Percentiles rank a stretch among this genome's conserved stretches.
phyloP scores from a whole-genome alignment of 1,140 invertebrate genomes.

The Oreohelix idahoensis region DNA sequence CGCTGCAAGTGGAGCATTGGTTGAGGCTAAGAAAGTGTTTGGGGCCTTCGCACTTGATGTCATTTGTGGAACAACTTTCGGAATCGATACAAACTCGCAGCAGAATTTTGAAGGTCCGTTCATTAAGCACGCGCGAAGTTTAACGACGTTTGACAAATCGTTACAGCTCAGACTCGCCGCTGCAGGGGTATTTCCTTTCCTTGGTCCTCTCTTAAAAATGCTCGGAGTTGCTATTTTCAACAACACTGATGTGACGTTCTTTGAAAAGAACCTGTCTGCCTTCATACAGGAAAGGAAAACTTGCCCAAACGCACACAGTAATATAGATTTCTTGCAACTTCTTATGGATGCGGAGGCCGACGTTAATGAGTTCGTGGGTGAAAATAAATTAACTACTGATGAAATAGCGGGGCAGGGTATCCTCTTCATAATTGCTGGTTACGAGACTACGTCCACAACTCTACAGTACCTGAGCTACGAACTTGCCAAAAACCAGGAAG shows the following conservation, averaged over 20 bases:
- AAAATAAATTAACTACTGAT: slow-evolving; percentile 60
- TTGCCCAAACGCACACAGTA: neutral
- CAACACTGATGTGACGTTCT: neutral
- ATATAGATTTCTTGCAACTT: slow-evolving; percentile 2
- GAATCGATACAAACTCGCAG: slow-evolving; percentile 76
- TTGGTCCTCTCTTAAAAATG: neutral
- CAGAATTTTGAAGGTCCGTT: slow-evolving; percentile 71
- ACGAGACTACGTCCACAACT: slow-evolving; percentile 77
- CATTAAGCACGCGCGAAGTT: slow-evolving; percentile 53
- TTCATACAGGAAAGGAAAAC: neutral
- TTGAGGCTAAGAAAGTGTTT: slow-evolving; percentile 42
- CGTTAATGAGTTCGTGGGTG: neutral
- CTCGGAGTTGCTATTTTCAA: neutral
- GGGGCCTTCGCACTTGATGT: slow-evolving; percentile 78
- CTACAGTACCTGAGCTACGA: slow-evolving; percentile 76
- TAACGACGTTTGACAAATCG: neutral
- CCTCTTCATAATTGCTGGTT: slow-evolving; percentile 80
- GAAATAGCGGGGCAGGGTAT: slow-evolving; percentile 80
- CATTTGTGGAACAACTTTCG: slow-evolving; percentile 77
- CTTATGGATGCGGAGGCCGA: slow-evolving; percentile 18
- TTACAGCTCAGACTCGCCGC: neutral
- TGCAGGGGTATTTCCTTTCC: neutral
- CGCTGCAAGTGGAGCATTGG: neutral
- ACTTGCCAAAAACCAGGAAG: slow-evolving; percentile 74
- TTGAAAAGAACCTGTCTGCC: neutral